Base-by-base conservation (phyloP, 2,888 invertebrate species). In the Xylota sylvarum region DNA sequence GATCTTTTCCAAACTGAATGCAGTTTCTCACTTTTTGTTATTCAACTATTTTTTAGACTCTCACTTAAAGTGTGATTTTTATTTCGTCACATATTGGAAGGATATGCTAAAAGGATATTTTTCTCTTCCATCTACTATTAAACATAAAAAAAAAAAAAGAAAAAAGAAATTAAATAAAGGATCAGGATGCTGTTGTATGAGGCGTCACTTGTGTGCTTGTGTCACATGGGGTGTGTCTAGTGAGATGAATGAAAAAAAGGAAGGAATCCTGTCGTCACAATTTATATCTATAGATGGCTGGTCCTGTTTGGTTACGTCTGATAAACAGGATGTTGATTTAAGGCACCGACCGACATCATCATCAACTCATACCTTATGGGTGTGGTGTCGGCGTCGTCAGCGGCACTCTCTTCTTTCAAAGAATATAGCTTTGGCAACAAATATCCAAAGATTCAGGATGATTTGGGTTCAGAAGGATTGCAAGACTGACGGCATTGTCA, bases 291-390 rank as follows among this genome's bases (percentile, higher is more conserved):
- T n/a, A 73, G 70, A 65, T 76, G 85, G 65, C 72, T 82, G 70
- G 58, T 0, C 12, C 56, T 56, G 79, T 14, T 9, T 43, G 50
- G 48, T 6, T 52, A 40, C 74, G 85, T 86, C 76, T 77, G 72
- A 81, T 65, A 81, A 81, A 81, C 86, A 79, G 67, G 77, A 86
- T 78, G 82, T 82, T 82, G 86, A 82, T 81, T 72, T 67, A 85
- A 84, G 50, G 52, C 50, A 64, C 46, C 56, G 50, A 69, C 69
- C 62, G 79, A 79, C 79, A 84, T 40, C 79, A 74, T 62, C 65
- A 72, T 67, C 62, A 43, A 30, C 62, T 55, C 35, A 62, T 69
- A 77, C 83, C 73, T 69, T 62, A 14, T 10, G 50, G 9, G 46
- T 23, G 46, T 40, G 43, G 2, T 10, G 23, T 23, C 23, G 23